Evolutionary conservation across 2,797 vertebrate genomes (phyloP), one percentile per base, ranked within the genome.

Genomic region (Coranthus polyacanthus): DNA sequence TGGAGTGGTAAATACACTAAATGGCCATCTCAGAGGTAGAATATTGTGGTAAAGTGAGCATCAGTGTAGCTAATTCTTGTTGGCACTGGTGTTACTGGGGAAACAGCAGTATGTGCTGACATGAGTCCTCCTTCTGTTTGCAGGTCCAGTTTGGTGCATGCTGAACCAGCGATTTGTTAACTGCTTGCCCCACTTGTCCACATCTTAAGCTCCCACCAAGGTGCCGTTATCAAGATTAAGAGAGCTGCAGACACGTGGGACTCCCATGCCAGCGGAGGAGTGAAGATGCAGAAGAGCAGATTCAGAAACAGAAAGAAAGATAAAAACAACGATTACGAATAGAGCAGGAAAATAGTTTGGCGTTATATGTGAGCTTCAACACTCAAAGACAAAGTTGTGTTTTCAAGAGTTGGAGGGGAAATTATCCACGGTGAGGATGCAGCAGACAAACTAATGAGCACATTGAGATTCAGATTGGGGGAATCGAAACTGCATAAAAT

Each of bases 121-220:
- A 74, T 36, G 64, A 61, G 60, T 56, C 51, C 46, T 78, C 42
- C 37, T 32, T 32, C 29, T 75, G 75, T 74, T 81, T 72, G 66
- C 84, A 78, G 55, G 72, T 82, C 71, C 70, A 65, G 72, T 67
- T 51, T 82, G 72, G 63, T 56, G 73, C 72, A 70, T 84, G 86
- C 83, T 84, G 88, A 89, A 74, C 50, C 77, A 79, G 84, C 67
- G 6, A 55, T 91, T 83, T 80, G 62, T 58, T 71, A 84, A 87
- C 71, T 61, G 75, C 78, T 70, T 46, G 66, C 56, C 59, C 57
- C 43, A n/a, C 39, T 57, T 43, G 68, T 61, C 58, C 54, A 74
- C 74, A 64, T 80, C 68, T 83, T 82, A 79, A 85, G 78, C 71
- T 83, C 70, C 79, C 84, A 80, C 82, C 54, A 41, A 88, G 84